These are phyloP conservation scores for Heteractis magnifica DNA, from an alignment of 92 coral and sea anemone genomes.

Conservation along the genomic window DNA sequence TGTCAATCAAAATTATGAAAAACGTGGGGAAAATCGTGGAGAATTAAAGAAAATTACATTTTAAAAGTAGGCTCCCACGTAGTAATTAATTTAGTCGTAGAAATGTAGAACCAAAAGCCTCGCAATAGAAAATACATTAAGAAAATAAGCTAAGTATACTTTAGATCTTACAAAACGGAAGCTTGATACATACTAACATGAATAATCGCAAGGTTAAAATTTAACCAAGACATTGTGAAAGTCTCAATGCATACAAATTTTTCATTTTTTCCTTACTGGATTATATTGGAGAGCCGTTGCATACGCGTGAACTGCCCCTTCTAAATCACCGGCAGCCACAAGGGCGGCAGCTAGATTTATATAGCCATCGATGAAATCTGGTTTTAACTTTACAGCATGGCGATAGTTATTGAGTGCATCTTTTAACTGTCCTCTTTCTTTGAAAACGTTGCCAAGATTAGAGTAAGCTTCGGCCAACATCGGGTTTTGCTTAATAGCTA, in stretches of 20 bases:
- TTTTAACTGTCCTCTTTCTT: slow-evolving; percentile 97
- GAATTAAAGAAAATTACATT: neutral
- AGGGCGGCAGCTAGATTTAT: slow-evolving; percentile 99
- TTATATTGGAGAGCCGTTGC: slow-evolving; percentile 97
- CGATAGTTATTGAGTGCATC: slow-evolving; percentile 97
- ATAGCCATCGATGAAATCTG: slow-evolving; percentile 99
- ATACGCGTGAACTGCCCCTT: slow-evolving; percentile 98
- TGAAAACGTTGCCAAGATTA: slow-evolving; percentile 97
- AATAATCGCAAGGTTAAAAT: neutral
- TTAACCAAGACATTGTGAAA: slow-evolving; percentile 7
- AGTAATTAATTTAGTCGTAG: neutral
- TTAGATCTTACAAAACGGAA: neutral
- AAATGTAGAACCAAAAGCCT: neutral
- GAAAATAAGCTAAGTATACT: neutral
- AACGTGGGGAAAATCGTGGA: slow-evolving; percentile 1
- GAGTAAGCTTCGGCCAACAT: slow-evolving; percentile 99
- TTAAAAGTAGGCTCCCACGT: slow-evolving; percentile 3
- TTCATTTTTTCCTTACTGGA: slow-evolving; percentile 68
- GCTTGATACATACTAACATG: neutral
- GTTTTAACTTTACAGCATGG: slow-evolving; percentile 98
- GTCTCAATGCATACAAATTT: neutral
- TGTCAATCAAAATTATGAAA: neutral
- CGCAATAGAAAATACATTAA: neutral
- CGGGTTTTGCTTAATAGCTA: slow-evolving; percentile 97
- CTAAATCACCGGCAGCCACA: slow-evolving; percentile 98